Evolutionary conservation across 2,888 invertebrate genomes (phyloP).

Genomic region (Lutraria lutraria): DNA sequence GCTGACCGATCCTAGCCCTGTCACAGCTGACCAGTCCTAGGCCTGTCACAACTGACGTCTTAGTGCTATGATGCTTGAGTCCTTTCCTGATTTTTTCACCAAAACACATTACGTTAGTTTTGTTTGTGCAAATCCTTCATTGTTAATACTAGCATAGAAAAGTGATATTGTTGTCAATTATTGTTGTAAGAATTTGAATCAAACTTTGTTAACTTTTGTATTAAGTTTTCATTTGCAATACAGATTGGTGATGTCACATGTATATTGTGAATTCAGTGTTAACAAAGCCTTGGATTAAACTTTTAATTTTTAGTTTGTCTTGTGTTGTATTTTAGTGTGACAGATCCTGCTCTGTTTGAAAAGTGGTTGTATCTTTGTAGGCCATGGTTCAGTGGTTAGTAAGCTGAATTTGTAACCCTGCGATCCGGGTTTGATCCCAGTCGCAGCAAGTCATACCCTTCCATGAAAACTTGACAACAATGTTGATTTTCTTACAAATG

Average conservation of each 20-base stretch:
- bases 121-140: background rate
- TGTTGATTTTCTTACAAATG: too few relatives aligned
- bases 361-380: too few relatives aligned
- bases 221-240: conserved; percentile 29
- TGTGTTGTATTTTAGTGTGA: background rate
- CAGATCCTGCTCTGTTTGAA: too few relatives aligned
- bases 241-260: conserved; percentile 5
- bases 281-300: conserved; percentile 13
- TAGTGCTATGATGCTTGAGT: background rate
- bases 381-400: too few relatives aligned
- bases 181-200: conserved; percentile 22
- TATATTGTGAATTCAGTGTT: conserved; percentile 21
- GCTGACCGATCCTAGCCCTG: too few relatives aligned
- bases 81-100: background rate
- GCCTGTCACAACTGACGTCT: background rate
- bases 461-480: too few relatives aligned
- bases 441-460: too few relatives aligned
- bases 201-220: conserved; percentile 20
- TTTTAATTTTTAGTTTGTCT: background rate
- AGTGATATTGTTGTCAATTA: conserved; percentile 22
- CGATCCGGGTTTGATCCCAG: too few relatives aligned
- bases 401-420: too few relatives aligned
- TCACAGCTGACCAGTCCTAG: background rate
- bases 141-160: conserved; percentile 16
- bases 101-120: background rate